Conservation (phyloP, 2,113 vertebrate genomes). For the Tor tambroides region DNA sequence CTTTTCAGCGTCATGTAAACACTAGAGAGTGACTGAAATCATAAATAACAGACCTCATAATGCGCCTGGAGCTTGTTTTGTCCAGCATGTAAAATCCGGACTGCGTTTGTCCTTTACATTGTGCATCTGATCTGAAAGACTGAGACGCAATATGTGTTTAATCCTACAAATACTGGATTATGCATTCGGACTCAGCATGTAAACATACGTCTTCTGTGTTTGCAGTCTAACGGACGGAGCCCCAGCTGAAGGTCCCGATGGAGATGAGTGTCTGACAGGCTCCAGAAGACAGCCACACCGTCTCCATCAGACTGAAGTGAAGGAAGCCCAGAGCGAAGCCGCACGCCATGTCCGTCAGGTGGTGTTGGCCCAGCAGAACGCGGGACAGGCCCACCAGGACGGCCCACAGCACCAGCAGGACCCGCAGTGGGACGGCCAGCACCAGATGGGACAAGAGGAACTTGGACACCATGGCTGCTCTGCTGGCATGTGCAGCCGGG, state of each 20-base stretch:
- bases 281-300: slow-evolving; percentile 92
- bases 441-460: slow-evolving; percentile 97
- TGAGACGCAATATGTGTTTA: background rate
- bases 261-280: slow-evolving; percentile 94
- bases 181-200: background rate
- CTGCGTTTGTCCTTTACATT: background rate
- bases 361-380: slow-evolving; percentile 90
- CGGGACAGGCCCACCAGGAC: slow-evolving; percentile 88
- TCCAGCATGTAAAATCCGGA: background rate
- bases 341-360: slow-evolving; percentile 89
- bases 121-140: background rate
- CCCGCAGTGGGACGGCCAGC: slow-evolving; percentile 89
- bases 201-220: background rate
- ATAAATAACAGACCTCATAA: background rate
- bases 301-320: slow-evolving; percentile 92
- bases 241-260: slow-evolving; percentile 82
- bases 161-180: background rate
- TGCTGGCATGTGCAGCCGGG: slow-evolving; percentile 90
- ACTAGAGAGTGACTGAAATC: background rate
- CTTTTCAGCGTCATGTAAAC: background rate
- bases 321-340: slow-evolving; percentile 90
- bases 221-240: slow-evolving; percentile 65
- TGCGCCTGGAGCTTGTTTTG: background rate
- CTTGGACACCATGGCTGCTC: slow-evolving; percentile 92
- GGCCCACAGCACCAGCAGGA: slow-evolving; percentile 94